Conservation (phyloP, 2,113 vertebrate genomes). For the Pollachius pollachius region DNA sequence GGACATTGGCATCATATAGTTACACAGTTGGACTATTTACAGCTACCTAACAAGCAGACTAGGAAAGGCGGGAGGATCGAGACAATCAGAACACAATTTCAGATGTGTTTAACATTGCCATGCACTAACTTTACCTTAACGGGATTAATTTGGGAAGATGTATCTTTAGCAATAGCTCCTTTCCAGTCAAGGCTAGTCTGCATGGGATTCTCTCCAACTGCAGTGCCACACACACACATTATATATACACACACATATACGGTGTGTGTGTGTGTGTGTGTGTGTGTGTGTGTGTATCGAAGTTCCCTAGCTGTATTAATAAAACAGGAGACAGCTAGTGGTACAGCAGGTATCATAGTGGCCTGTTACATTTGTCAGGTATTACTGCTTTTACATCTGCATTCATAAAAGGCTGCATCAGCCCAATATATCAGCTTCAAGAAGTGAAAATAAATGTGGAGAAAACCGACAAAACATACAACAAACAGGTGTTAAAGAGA, state of each 20-base stretch:
- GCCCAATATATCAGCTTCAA: background rate
- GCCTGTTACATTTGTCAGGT: no score
- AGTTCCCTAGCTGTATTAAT: slow-evolving; percentile 37
- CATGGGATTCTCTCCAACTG: no score
- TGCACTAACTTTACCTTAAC: slow-evolving; percentile 51
- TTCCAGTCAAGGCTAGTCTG: slow-evolving; percentile 43
- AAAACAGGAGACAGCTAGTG: slow-evolving; percentile 37
- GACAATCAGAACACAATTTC: slow-evolving; percentile 26
- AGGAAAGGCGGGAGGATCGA: slow-evolving; percentile 23
- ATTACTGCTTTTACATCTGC: slow-evolving; percentile 17
- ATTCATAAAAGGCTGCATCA: slow-evolving; percentile 26
- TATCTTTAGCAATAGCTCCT: slow-evolving; percentile 19
- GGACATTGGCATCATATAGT: slow-evolving; percentile 39
- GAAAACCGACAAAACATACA: background rate
- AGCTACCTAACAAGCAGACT: slow-evolving; percentile 50
- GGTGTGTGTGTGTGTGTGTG: no score
- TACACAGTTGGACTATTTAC: slow-evolving; percentile 62
- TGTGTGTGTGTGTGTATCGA: no score
- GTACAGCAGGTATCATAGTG: background rate
- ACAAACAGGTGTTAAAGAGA: slow-evolving; percentile 20
- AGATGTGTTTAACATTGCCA: slow-evolving; percentile 51
- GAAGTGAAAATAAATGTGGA: slow-evolving; percentile 7
- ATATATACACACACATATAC: background rate
- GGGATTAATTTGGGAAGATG: slow-evolving; percentile 1
- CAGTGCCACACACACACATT: slow-evolving; percentile 5